Conservation (phyloP, 2,113 vertebrate species). For the Ageneiosus marmoratus region DNA sequence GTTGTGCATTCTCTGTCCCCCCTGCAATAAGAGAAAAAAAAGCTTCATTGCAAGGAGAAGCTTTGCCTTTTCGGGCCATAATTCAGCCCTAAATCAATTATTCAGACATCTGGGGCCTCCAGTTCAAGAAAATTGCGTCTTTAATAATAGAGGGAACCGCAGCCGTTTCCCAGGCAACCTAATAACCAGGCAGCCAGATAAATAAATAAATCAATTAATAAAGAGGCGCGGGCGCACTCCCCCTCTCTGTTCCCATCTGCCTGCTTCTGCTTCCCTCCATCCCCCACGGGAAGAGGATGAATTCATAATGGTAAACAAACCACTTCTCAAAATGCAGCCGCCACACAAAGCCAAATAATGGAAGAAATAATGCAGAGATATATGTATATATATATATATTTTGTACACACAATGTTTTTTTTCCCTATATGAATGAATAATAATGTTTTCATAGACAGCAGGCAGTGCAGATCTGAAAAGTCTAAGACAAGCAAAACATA, state of each 20-base stretch:
- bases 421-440: conserved; percentile 30
- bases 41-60: conserved; percentile 64
- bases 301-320: conserved; percentile 56
- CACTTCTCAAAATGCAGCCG: conserved; percentile 50
- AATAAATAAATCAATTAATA: conserved; percentile 85
- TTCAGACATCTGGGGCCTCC: conserved; percentile 78
- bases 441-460: conserved; percentile 11
- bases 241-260: conserved; percentile 64
- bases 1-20: conserved; percentile 70
- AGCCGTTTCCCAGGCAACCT: conserved; percentile 80
- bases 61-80: conserved; percentile 72
- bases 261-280: conserved; percentile 55
- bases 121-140: conserved; percentile 79
- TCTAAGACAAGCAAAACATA: neutral
- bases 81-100: conserved; percentile 80
- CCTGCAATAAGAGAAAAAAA: conserved; percentile 64
- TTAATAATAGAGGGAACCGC: conserved; percentile 78
- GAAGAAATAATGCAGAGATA: conserved; percentile 17
- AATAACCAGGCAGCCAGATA: conserved; percentile 79
- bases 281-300: conserved; percentile 53
- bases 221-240: conserved; percentile 70
- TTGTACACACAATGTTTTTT: neutral
- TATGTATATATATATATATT: neutral
- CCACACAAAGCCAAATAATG: conserved; percentile 33
- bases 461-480: conserved; percentile 6